Conservation (phyloP, 1,140 invertebrate species). For the Eulimnadia texana region DNA sequence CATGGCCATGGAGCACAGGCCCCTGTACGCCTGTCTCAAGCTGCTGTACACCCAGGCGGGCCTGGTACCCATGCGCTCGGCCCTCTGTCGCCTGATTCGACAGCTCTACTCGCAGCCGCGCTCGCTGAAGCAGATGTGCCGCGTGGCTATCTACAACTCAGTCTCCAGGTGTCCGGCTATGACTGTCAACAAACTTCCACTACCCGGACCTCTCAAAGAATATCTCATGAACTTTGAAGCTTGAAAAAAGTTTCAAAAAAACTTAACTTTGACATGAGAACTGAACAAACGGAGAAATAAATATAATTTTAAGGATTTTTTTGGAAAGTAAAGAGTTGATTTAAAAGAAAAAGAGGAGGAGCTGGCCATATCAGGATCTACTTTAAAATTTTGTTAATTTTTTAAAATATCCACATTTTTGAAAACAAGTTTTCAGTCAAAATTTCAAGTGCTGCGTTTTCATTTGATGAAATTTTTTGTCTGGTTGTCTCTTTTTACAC, state of each 20-base stretch:
- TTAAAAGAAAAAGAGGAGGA: not conserved
- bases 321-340: no score
- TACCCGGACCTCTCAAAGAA: conserved; percentile 48
- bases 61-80: conserved; percentile 45
- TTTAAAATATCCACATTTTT: not conserved
- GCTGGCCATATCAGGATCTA: not conserved
- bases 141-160: conserved; percentile 46
- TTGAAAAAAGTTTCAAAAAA: conserved; percentile 13
- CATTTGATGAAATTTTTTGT: no score
- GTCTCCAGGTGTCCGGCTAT: conserved; percentile 43
- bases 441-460: no score
- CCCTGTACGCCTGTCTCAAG: conserved; percentile 40
- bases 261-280: not conserved
- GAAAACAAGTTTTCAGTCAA: no score
- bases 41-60: conserved; percentile 42
- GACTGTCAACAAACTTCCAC: conserved; percentile 45
- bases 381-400: not conserved
- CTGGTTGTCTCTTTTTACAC: no score
- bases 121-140: conserved; percentile 44
- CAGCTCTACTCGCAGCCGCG: conserved; percentile 44
- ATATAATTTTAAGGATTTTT: no score
- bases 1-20: conserved; percentile 44
- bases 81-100: conserved; percentile 41
- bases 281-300: not conserved
- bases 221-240: conserved; percentile 50